phyloP scores from a whole-genome alignment of 2,113 vertebrate genomes.

The Ophiodon elongatus region DNA sequence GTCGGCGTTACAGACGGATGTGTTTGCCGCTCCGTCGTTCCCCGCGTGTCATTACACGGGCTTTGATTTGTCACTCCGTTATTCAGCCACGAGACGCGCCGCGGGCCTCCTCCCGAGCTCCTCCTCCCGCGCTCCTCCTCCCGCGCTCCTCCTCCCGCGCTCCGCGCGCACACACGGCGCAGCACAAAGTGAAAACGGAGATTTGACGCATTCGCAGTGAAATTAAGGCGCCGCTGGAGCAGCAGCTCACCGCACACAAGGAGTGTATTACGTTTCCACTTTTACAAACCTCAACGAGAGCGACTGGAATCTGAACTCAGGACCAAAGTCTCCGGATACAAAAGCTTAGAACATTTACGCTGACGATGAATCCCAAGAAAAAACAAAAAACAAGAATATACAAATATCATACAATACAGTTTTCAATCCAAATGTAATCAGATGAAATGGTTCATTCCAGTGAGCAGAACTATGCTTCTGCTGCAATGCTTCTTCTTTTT shows the following conservation, averaged over 20 bases:
- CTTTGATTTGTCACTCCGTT: constrained; percentile 63
- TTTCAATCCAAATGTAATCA: background rate
- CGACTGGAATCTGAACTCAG: background rate
- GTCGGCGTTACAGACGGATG: constrained; percentile 10
- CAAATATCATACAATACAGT: background rate
- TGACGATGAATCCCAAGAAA: too few relatives aligned
- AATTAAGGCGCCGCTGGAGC: too few relatives aligned
- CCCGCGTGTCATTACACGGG: constrained; percentile 39
- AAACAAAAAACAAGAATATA: background rate
- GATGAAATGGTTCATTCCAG: rapidly evolving
- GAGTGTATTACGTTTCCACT: too few relatives aligned
- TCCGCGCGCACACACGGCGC: too few relatives aligned
- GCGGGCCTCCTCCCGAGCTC: too few relatives aligned
- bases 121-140: too few relatives aligned
- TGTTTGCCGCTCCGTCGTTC: constrained; percentile 28
- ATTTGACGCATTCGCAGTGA: constrained; percentile 10
- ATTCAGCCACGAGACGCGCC: constrained; percentile 10
- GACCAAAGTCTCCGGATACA: background rate
- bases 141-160: too few relatives aligned
- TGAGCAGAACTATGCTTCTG: background rate
- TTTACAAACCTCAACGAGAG: constrained; percentile 21
- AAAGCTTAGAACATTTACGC: background rate
- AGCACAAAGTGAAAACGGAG: background rate
- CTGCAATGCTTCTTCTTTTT: background rate
- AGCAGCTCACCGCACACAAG: too few relatives aligned